Evolutionary conservation across 2,113 vertebrate genomes (phyloP).

Genomic region (Macrotis lagotis): DNA sequence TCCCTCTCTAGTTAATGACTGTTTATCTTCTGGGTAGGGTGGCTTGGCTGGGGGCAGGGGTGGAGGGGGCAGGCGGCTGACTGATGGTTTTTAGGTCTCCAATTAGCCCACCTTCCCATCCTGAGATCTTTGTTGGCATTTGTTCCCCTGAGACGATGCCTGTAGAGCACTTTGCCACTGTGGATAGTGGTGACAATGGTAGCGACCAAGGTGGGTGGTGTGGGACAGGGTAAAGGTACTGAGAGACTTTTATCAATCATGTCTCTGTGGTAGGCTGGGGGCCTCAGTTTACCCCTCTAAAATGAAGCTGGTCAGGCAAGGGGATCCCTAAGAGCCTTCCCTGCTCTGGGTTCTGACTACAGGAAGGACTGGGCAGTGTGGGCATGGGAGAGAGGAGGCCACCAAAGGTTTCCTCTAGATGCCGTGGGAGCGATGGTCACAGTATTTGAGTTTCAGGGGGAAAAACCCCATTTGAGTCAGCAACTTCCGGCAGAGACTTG

Average conservation of each 20-base stretch:
- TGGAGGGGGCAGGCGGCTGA: slow-evolving; percentile 6
- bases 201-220: not conserved
- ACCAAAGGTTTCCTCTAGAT: not conserved
- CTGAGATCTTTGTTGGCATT: not conserved
- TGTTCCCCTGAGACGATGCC: not conserved
- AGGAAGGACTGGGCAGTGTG: not conserved
- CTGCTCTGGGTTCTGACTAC: not conserved
- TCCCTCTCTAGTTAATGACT: not conserved
- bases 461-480: not conserved
- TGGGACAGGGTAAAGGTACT: not conserved
- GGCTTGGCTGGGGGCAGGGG: not conserved
- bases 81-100: slow-evolving; percentile 45
- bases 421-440: not conserved
- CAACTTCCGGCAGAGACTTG: not conserved
- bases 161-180: accelerated
- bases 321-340: not conserved
- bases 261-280: not conserved
- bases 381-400: not conserved
- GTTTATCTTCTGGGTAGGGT: slow-evolving; percentile 48
- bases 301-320: not conserved
- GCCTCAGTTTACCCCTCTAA: not conserved
- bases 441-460: not conserved
- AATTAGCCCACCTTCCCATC: too few relatives aligned
- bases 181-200: not conserved
- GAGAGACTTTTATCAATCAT: not conserved